A percentile compares a stretch with the other conserved stretches of the same genome.
phyloP scores from a whole-genome alignment of 2,888 invertebrate genomes.

The Hirtodrosophila duncani region DNA sequence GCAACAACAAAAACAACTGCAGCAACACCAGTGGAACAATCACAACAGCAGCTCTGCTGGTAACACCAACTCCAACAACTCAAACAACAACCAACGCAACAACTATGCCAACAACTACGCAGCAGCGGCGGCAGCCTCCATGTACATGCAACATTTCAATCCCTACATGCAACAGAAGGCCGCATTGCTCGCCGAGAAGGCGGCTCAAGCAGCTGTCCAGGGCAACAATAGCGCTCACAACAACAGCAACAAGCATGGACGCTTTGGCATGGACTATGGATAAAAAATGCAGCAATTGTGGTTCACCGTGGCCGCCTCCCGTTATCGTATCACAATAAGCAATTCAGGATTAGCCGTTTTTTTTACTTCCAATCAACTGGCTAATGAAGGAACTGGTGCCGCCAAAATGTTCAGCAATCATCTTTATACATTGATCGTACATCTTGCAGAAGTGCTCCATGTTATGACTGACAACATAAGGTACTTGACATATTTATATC shows the following conservation, averaged over 20 bases:
- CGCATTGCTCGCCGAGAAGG: conserved; percentile 60
- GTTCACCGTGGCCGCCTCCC: too few relatives aligned
- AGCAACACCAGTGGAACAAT: conserved; percentile 16
- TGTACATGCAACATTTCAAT: conserved; percentile 72
- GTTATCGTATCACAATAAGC: too few relatives aligned
- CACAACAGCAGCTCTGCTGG: conserved; percentile 20
- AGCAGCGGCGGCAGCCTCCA: conserved; percentile 57
- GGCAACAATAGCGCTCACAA: conserved; percentile 7
- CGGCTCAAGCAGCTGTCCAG: conserved; percentile 56
- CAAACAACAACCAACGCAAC: conserved; percentile 14
- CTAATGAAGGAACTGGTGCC: too few relatives aligned
- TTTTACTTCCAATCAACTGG: too few relatives aligned
- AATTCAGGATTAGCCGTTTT: too few relatives aligned
- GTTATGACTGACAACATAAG: too few relatives aligned
- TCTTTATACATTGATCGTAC: too few relatives aligned
- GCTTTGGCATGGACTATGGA: conserved; percentile 56
- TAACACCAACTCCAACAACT: conserved; percentile 16
- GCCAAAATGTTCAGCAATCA: too few relatives aligned
- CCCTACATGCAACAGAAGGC: conserved; percentile 66
- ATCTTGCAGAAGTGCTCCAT: too few relatives aligned
- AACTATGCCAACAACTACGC: conserved; percentile 62
- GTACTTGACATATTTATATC: too few relatives aligned
- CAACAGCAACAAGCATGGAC: conserved; percentile 44
- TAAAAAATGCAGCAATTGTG: too few relatives aligned
- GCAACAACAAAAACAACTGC: conserved; percentile 28